Evolutionary conservation across 1,140 invertebrate species (phyloP).

Genomic region (Pseudomyrmex flavicornis): DNA sequence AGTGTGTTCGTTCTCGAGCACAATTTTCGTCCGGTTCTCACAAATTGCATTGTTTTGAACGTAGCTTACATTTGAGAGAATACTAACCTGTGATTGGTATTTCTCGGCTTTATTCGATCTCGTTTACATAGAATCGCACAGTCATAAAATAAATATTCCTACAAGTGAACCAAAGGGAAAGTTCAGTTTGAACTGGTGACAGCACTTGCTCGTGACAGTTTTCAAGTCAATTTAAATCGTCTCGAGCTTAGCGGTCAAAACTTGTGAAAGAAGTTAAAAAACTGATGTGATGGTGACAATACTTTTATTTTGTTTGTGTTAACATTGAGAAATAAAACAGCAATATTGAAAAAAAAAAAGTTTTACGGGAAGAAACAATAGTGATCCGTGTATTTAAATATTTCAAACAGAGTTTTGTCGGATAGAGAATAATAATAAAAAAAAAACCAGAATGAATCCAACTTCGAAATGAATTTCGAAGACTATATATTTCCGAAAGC

Average conservation of each 20-base stretch:
- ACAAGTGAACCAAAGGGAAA: not conserved
- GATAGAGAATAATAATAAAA: not conserved
- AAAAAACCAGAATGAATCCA: conserved; percentile 5
- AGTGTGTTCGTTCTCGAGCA: no score
- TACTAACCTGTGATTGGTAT: not conserved
- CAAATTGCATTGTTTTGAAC: not conserved
- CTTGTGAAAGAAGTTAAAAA: not conserved
- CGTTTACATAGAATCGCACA: no score
- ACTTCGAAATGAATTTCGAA: not conserved
- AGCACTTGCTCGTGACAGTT: not conserved
- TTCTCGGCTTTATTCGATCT: no score
- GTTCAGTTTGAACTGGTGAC: not conserved
- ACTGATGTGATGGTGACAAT: not conserved
- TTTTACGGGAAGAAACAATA: conserved; percentile 31
- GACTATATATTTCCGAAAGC: not conserved
- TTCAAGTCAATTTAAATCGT: conserved; percentile 18
- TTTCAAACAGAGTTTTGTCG: conserved; percentile 52
- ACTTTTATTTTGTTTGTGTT: conserved; percentile 67
- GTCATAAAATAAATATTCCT: not conserved
- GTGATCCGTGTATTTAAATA: conserved; percentile 63
- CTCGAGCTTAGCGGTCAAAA: not conserved
- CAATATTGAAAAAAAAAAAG: not conserved
- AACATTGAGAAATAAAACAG: conserved; percentile 46
- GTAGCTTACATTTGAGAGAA: not conserved
- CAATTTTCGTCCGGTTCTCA: no score